Evolutionary conservation across 1,140 invertebrate genomes (phyloP).

Genomic region (Platorchestia sp.): DNA sequence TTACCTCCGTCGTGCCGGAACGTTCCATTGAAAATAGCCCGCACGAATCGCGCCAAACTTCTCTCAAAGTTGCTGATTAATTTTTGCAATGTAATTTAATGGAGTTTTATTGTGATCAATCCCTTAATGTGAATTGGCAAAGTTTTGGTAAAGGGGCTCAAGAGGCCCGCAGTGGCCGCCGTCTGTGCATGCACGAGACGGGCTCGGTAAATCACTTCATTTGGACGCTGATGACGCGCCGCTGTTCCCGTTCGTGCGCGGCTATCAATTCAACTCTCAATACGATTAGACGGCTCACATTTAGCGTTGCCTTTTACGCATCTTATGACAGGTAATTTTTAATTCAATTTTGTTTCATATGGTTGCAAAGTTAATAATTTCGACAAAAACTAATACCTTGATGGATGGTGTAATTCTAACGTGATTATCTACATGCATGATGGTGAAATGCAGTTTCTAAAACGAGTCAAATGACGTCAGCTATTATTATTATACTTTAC

Average conservation of each 20-base stretch:
- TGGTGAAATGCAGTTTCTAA: not conserved
- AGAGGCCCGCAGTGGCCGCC: not conserved
- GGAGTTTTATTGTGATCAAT: constrained; percentile 55
- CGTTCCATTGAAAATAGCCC: constrained; percentile 40
- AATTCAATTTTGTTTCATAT: not conserved
- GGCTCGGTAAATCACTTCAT: not conserved
- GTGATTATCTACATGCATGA: not conserved
- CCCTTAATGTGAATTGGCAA: constrained; percentile 53
- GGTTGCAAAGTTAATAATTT: not conserved
- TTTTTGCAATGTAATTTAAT: constrained; percentile 57
- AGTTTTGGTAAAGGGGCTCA: constrained; percentile 54
- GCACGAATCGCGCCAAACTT: constrained; percentile 57
- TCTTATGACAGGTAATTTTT: not conserved
- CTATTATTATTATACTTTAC: too few relatives aligned
- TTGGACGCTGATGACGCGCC: not conserved
- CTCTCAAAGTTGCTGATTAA: constrained; percentile 44
- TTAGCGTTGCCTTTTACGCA: not conserved
- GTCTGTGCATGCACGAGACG: not conserved
- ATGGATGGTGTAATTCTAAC: too few relatives aligned
- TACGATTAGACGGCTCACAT: not conserved
- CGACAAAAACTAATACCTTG: too few relatives aligned
- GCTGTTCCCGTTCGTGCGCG: not conserved
- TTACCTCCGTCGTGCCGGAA: constrained; percentile 36
- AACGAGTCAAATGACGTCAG: not conserved
- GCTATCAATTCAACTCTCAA: not conserved